A percentile compares a stretch with the other conserved stretches of the same genome.
phyloP scores from a whole-genome alignment of 2,797 vertebrate genomes.

The Fistularia tabacaria region DNA sequence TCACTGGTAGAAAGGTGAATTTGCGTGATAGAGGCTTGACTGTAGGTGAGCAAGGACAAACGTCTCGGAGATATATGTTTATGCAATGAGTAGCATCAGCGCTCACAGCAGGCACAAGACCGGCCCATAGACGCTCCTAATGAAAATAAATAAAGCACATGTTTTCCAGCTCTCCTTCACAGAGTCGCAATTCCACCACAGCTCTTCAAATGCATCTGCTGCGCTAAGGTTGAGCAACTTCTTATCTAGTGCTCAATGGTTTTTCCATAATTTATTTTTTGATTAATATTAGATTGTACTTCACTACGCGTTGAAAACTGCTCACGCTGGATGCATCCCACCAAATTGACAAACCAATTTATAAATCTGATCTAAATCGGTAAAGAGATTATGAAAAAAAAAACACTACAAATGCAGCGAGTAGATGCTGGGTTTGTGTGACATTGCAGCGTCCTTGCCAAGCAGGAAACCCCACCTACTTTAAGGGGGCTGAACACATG shows the following conservation, averaged over 20 bases:
- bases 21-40: slow-evolving; percentile 50
- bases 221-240: slow-evolving; percentile 25
- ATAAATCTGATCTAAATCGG: no score
- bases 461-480: slow-evolving; percentile 32
- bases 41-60: slow-evolving; percentile 52
- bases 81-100: slow-evolving; percentile 52
- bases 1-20: slow-evolving; percentile 32
- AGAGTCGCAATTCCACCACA: slow-evolving; percentile 43
- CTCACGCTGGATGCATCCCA: slow-evolving; percentile 7
- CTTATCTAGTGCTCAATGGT: slow-evolving; percentile 22
- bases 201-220: slow-evolving; percentile 24
- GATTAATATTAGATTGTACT: background rate
- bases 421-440: slow-evolving; percentile 30
- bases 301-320: slow-evolving; percentile 3
- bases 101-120: slow-evolving; percentile 47
- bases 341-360: background rate
- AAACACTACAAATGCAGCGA: background rate
- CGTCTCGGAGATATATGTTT: slow-evolving; percentile 59
- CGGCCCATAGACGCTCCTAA: slow-evolving; percentile 45
- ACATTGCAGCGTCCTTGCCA: slow-evolving; percentile 56
- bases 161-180: slow-evolving; percentile 29
- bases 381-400: no score
- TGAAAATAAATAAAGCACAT: slow-evolving; percentile 71
- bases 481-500: slow-evolving; percentile 50
- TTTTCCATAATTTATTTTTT: slow-evolving; percentile 25